Conservation (phyloP, 2,797 vertebrate genomes). For the Tinamus major region DNA sequence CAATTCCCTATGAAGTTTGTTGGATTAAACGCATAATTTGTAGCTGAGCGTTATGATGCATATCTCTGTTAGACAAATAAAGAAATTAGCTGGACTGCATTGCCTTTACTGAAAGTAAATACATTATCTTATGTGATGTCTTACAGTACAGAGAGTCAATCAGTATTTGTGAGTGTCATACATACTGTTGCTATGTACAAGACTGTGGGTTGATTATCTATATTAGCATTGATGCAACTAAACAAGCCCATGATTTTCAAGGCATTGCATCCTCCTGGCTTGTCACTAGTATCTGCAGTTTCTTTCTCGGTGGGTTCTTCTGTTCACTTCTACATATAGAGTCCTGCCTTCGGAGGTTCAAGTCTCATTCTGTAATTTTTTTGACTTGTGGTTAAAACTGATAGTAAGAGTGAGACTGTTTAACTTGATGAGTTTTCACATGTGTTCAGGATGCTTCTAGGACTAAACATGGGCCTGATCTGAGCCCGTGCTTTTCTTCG, state of each 20-base stretch:
- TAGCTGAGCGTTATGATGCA: neutral
- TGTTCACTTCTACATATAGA: neutral
- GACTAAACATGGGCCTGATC: neutral
- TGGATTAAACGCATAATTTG: neutral
- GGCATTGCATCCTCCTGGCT: neutral
- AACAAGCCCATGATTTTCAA: neutral
- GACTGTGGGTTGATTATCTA: neutral
- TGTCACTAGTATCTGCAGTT: neutral
- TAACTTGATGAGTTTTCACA: neutral
- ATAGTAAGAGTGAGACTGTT: neutral
- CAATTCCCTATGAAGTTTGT: neutral
- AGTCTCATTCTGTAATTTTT: neutral
- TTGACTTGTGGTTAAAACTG: neutral
- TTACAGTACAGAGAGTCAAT: neutral
- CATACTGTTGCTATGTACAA: neutral
- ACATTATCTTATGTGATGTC: neutral
- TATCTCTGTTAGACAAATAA: neutral
- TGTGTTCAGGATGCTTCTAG: neutral
- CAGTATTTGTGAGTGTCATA: neutral
- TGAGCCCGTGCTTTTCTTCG: neutral
- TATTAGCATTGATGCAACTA: neutral
- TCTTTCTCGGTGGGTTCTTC: neutral
- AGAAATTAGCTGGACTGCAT: neutral
- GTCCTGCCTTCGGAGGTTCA: neutral
- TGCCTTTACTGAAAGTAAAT: neutral